Evolutionary conservation across 2,888 invertebrate genomes (phyloP).

Genomic region (Aporophyla nigra): DNA sequence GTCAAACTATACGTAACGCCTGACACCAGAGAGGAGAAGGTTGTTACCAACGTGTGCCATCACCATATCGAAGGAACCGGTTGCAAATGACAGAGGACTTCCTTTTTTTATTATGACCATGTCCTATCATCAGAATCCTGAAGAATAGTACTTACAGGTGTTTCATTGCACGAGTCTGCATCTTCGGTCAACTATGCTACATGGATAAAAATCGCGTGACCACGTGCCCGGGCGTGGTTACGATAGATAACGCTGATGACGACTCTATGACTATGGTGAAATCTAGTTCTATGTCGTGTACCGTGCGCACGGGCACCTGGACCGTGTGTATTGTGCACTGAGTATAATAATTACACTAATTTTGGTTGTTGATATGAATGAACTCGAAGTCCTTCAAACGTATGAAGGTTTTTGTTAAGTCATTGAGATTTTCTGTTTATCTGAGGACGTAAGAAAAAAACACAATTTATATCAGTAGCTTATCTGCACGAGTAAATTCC

Average conservation of each 20-base stretch:
- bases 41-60: neutral
- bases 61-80: neutral
- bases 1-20: neutral
- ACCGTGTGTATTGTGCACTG: constrained; percentile 1
- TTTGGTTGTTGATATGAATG: constrained; percentile 2
- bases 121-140: neutral
- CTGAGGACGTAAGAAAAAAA: constrained; percentile 12
- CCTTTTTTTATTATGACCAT: neutral
- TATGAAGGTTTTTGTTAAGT: neutral
- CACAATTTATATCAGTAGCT: constrained; percentile 22
- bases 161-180: neutral
- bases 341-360: constrained; percentile 5
- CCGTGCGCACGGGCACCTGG: no score
- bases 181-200: neutral
- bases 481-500: constrained; percentile 27
- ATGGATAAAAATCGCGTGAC: neutral
- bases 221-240: neutral
- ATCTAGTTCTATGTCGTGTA: neutral
- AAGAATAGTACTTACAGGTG: neutral
- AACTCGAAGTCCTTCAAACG: neutral
- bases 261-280: neutral
- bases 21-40: neutral
- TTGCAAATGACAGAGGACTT: neutral
- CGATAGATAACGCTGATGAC: constrained; percentile 1
- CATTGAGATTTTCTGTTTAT: constrained; percentile 8